phyloP scores from a whole-genome alignment of 1,140 invertebrate species.

The Stegodyphus dumicola region DNA sequence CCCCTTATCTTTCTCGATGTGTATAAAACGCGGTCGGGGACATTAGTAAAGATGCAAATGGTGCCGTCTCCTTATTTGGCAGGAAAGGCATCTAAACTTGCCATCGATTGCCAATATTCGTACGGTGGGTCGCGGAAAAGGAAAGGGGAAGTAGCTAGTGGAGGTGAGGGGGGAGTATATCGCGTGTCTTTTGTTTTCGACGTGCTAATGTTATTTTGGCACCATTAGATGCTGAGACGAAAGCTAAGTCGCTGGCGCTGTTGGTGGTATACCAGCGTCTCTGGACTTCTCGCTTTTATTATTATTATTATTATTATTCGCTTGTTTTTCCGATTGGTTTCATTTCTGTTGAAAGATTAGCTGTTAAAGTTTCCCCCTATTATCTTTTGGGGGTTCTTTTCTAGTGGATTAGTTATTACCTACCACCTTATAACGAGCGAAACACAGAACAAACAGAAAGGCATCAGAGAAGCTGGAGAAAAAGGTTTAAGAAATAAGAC shows the following conservation, averaged over 20 bases:
- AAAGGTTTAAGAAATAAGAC: too few relatives aligned
- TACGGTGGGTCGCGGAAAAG: neutral
- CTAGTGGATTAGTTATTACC: too few relatives aligned
- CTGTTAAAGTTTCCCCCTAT: too few relatives aligned
- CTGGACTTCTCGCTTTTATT: too few relatives aligned
- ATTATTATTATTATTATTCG: too few relatives aligned
- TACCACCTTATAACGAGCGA: too few relatives aligned
- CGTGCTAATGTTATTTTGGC: slow-evolving; percentile 36
- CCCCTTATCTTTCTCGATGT: neutral
- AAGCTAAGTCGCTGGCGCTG: neutral
- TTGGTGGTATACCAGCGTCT: too few relatives aligned
- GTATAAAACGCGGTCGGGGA: neutral
- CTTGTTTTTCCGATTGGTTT: too few relatives aligned
- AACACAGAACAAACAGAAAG: too few relatives aligned
- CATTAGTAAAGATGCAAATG: slow-evolving; percentile 33
- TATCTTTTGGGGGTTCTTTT: too few relatives aligned
- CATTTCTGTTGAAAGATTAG: too few relatives aligned
- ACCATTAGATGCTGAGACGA: slow-evolving; percentile 16
- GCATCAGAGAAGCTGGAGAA: too few relatives aligned
- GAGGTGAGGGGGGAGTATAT: neutral
- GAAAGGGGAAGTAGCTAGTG: neutral
- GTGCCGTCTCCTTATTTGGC: neutral
- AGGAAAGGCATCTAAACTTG: neutral
- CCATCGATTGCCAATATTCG: slow-evolving; percentile 7
- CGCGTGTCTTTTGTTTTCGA: slow-evolving; percentile 28